Evolutionary conservation across 2,888 invertebrate genomes (phyloP).

Genomic region (Cheilosia impressa): DNA sequence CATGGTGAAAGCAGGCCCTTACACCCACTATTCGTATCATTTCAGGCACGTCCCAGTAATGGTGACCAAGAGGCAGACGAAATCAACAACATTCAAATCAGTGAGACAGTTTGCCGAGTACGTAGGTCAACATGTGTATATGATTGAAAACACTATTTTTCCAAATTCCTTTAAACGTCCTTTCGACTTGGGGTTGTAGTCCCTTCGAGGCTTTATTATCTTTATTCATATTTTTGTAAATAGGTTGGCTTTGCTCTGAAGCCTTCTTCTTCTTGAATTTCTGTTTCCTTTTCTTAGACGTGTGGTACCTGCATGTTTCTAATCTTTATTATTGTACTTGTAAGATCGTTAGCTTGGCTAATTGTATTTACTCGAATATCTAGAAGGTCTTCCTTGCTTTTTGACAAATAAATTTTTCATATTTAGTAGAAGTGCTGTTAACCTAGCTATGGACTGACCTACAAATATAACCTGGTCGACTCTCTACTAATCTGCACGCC

Average conservation of each 20-base stretch:
- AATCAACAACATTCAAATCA: constrained; percentile 47
- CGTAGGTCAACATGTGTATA: constrained; percentile 20
- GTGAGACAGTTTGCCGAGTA: constrained; percentile 62
- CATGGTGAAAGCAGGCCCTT: neutral
- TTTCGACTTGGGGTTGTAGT: neutral
- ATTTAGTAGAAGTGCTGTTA: constrained; percentile 8
- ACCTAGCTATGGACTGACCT: constrained; percentile 8
- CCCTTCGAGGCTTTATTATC: neutral
- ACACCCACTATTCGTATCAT: constrained; percentile 40
- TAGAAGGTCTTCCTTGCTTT: constrained; percentile 8
- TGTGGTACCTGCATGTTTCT: constrained; percentile 28
- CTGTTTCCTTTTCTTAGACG: constrained; percentile 4
- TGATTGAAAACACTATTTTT: constrained; percentile 1
- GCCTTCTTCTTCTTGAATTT: neutral
- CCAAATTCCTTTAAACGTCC: constrained; percentile 8
- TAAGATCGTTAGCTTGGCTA: constrained; percentile 9
- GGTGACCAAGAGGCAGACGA: constrained; percentile 45
- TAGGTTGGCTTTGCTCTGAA: neutral
- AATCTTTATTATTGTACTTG: neutral
- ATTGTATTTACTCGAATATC: constrained; percentile 11
- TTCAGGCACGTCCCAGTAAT: constrained; percentile 54
- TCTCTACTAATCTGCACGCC: neutral
- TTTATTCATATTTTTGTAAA: constrained; percentile 3
- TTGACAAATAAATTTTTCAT: neutral
- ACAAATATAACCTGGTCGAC: neutral